phyloP scores from a whole-genome alignment of 2,113 vertebrate species.

The Reinhardtius hippoglossoides region DNA sequence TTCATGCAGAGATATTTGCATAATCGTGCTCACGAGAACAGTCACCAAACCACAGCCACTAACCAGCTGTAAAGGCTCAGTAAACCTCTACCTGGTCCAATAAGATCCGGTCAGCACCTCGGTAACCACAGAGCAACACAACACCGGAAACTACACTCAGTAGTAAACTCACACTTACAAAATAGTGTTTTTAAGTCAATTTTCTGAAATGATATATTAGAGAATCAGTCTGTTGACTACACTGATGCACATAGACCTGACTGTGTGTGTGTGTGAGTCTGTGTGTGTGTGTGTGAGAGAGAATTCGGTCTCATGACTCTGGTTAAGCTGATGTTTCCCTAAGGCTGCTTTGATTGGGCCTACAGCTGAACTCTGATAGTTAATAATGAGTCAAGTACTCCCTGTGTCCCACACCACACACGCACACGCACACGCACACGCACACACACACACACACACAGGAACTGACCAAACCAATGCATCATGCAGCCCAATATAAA shows the following conservation, averaged over 20 bases:
- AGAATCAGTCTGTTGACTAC: neutral
- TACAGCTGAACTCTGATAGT: slow-evolving; percentile 79
- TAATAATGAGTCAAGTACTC: slow-evolving; percentile 67
- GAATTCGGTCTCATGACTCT: slow-evolving; percentile 75
- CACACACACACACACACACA: neutral
- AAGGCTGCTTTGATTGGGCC: slow-evolving; percentile 73
- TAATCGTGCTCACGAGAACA: no score
- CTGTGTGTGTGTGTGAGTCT: neutral
- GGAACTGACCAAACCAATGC: slow-evolving; percentile 15
- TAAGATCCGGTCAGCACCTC: no score
- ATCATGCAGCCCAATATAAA: slow-evolving; percentile 56
- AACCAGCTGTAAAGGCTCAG: no score
- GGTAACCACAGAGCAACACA: no score
- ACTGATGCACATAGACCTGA: neutral
- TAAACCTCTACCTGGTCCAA: no score
- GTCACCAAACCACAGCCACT: no score
- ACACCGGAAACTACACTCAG: no score
- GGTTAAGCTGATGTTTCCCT: slow-evolving; percentile 74
- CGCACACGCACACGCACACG: neutral
- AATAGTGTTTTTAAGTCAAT: neutral
- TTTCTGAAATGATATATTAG: neutral
- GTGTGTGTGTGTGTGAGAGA: neutral
- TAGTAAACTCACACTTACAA: no score
- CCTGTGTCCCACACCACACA: slow-evolving; percentile 1
- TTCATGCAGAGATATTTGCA: no score